A percentile compares a stretch with the other conserved stretches of the same genome.
Evolutionary conservation across 2,888 invertebrate species (phyloP).

Genomic region (Morpho helenor): DNA sequence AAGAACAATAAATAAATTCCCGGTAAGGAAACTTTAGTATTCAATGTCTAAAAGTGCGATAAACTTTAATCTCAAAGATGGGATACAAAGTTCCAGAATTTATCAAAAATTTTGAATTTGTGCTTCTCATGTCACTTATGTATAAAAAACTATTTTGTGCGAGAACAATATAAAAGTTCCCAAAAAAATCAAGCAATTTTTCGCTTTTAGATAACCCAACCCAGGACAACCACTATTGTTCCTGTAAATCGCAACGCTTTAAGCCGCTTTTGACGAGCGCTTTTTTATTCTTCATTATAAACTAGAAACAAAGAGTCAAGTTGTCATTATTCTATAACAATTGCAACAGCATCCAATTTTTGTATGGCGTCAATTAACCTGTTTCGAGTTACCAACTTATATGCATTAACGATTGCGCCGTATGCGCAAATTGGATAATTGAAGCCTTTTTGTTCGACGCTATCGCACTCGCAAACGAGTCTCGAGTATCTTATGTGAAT

Average conservation of each 20-base stretch:
- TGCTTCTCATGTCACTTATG: no score
- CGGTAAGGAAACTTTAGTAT: no score
- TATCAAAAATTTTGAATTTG: no score
- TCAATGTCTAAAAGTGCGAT: no score
- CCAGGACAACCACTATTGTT: no score
- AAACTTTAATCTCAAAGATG: no score
- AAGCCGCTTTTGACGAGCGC: no score
- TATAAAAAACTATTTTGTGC: background rate
- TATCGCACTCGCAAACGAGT: constrained; percentile 25
- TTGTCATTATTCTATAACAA: constrained; percentile 14
- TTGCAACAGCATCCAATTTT: constrained; percentile 23
- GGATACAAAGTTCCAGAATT: no score
- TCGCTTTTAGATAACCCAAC: no score
- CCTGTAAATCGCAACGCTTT: no score
- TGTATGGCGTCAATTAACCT: constrained; percentile 31
- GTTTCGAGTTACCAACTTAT: constrained; percentile 36
- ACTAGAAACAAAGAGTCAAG: background rate
- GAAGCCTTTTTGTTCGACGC: constrained; percentile 43
- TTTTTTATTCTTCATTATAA: background rate
- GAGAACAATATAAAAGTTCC: background rate
- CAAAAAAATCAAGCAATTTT: no score
- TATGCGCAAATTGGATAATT: constrained; percentile 41
- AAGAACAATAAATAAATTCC: no score
- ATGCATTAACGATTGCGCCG: constrained; percentile 31
- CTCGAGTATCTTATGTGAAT: constrained; percentile 34